phyloP scores from a whole-genome alignment of 2,113 vertebrate genomes.

The Labeo catla region DNA sequence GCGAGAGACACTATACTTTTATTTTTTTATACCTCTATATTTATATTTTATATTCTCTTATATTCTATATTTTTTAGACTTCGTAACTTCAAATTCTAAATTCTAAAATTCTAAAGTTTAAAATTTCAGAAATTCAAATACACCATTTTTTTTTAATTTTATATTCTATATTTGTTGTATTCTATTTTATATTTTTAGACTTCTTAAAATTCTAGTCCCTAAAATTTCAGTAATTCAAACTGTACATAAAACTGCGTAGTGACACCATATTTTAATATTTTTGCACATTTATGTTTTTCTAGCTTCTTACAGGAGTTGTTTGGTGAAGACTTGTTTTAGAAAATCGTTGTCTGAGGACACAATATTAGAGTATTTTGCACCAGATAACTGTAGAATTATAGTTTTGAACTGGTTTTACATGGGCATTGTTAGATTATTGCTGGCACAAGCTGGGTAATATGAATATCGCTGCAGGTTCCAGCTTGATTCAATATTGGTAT shows the following conservation, averaged over 20 bases:
- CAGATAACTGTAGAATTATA: not conserved
- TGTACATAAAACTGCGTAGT: not conserved
- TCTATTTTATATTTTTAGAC: too few species aligned
- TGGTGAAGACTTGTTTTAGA: not conserved
- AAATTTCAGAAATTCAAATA: too few species aligned
- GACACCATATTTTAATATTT: not conserved
- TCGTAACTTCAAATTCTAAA: too few species aligned
- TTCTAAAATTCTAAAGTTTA: too few species aligned
- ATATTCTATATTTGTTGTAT: too few species aligned
- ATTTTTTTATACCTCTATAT: not conserved
- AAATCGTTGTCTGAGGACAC: not conserved
- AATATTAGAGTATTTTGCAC: not conserved
- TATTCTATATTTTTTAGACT: not conserved
- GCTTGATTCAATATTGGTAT: not conserved
- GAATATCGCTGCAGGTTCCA: not conserved
- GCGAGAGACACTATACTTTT: not conserved
- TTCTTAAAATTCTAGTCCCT: too few species aligned
- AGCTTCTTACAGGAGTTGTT: not conserved
- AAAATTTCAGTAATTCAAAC: not conserved
- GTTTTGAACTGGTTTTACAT: not conserved
- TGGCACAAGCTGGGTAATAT: not conserved
- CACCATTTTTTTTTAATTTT: too few species aligned
- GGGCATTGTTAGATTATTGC: not conserved
- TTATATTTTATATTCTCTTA: not conserved
- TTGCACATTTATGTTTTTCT: not conserved